Base-by-base conservation (phyloP, 2,888 invertebrate species). In the Nemapogon koenigi region DNA sequence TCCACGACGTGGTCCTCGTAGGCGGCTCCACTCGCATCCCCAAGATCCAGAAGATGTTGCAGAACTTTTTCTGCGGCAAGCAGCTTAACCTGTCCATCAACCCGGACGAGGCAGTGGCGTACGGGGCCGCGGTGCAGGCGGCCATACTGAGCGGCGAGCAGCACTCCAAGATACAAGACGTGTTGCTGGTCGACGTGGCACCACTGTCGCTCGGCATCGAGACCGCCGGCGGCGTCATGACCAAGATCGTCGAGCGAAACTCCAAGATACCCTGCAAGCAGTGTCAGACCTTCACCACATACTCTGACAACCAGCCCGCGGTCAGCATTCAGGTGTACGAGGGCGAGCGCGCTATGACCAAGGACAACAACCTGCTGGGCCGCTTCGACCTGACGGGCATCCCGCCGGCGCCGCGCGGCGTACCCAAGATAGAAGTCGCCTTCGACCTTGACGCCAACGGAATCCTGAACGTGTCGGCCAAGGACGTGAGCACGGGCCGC, bases 1-100 rank as follows among this genome's bases (percentile, higher is more conserved):
- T 89, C 41, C 81, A 89, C 53, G 89, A 89, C 49, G 83, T 90
- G 3, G 89, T 90, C 0, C 67, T 90, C 18, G 89, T 90, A 8
- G 90, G 90, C 7, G 90, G 88, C 10, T 88, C 88, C 0, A 88
- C 85, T 1, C 81, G 88, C 37, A 88, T 89, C 40, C 89, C 89
- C 1, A 88, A 88, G 59, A 83, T 89, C 33, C 88, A 88, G 59
- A 83, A 66, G 43, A 63, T 89, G 46, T 63, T 89, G 26, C 82
- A 86, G 61, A 84, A 83, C 52, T 87, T 83, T 67, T 89, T 89
- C 73, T 80, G 79, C 46, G 85, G 85, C 7, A 87, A 87, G 59
- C 66, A 76, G 16, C 62, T 88, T 11, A 87, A 87, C 52, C 64
- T 85, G 37, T 84, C 85, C 3, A 87, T 88, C 49, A 88, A 88